Evolutionary conservation across 2,888 invertebrate genomes (phyloP).

Genomic region (Pherbina coryleti): DNA sequence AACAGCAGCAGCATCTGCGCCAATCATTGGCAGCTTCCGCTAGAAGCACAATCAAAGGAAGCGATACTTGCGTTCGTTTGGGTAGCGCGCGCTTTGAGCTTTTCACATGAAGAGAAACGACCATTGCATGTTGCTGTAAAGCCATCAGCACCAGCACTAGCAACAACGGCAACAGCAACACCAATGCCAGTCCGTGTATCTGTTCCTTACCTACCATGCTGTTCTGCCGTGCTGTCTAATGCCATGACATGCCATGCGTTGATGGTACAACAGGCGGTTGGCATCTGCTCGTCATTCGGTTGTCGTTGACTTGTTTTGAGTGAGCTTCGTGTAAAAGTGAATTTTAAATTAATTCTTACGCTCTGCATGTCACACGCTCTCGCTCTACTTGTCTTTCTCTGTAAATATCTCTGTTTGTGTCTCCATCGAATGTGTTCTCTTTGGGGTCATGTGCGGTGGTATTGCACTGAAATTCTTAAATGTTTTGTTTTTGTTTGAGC

Average conservation of each 20-base stretch:
- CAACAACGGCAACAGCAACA: conserved; percentile 5
- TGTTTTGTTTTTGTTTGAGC: no score
- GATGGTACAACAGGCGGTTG: conserved; percentile 41
- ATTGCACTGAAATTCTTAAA: no score
- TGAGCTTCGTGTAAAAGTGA: not conserved
- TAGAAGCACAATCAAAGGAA: no score
- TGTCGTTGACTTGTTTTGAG: not conserved
- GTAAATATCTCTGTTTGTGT: no score
- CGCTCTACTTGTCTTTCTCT: not conserved
- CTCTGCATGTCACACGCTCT: not conserved
- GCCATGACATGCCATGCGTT: not conserved
- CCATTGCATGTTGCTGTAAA: not conserved
- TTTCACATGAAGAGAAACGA: not conserved
- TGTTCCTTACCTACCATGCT: no score
- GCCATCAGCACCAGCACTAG: not conserved
- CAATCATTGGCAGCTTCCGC: not conserved
- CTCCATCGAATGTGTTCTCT: no score
- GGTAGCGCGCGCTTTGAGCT: not conserved
- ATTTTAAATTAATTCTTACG: not conserved
- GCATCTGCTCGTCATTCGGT: not conserved
- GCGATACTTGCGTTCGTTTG: no score
- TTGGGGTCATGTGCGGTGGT: no score
- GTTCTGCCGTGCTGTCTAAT: not conserved
- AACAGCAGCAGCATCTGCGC: not conserved
- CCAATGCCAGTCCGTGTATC: not conserved